Base-by-base conservation (phyloP, 2,888 invertebrate genomes). In the Dynastes tityus region DNA sequence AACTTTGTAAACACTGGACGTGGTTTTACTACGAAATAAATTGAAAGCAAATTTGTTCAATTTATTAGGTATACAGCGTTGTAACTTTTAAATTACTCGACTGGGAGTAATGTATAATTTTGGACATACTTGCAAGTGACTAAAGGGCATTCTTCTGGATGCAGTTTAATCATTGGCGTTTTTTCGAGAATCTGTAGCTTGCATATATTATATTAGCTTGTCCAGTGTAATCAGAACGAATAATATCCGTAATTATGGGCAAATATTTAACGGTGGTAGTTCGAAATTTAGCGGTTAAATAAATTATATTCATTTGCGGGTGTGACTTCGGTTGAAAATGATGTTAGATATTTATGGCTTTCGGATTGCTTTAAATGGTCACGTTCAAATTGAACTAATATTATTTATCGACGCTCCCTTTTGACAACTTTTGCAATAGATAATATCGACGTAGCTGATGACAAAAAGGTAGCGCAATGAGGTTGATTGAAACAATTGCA, bases 181-280 rank as follows among this genome's bases (percentile, higher is more conserved):
- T 32, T 5, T 32, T 32, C 32, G 5, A 32, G 32, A 32, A 2
- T 32, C 32, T 32, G 32, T 32, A 32, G 5, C 32, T 32, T 0
- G 32, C 2, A 5, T 32, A 32, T 5, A 5, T 32, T 4, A 5
- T 5, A 32, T 32, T 32, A 32, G 5, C 45, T 11, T 45, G 2
- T 11, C 45, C 53, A 58, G 22, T 40, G 68, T 45, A 77, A 77
- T 77, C 68, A 58, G 58, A 67, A 16, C 45, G 45, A 45, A 45
- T 22, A 55, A 68, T 77, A 67, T 67, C 58, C 68, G 29, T 77
- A 77, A 77, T 77, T 78, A 71, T 29, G 51, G 49, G 71, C 71
- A 78, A 78, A 78, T 78, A 71, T 78, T 78, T 78, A 71, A 64
- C 37, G 37, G 22, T 8, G 53, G 8, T 55, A 58, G 55, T 55